phyloP scores from a whole-genome alignment of 2,888 invertebrate species.

The Amphimallon solstitiale region DNA sequence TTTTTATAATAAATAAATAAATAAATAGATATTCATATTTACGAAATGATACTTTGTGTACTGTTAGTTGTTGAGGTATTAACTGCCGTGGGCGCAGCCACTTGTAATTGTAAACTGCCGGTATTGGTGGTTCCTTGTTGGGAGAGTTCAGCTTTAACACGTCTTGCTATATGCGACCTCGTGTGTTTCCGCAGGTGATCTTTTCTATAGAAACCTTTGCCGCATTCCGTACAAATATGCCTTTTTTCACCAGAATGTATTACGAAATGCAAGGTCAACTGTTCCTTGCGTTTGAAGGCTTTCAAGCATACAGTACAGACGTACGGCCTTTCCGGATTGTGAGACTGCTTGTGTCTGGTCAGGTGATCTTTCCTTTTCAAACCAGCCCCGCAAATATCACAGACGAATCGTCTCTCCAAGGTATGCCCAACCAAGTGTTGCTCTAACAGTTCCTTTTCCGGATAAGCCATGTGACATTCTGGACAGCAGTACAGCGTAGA shows the following conservation, averaged over 20 bases:
- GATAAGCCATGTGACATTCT: constrained; percentile 90
- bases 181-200: constrained; percentile 89
- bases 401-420: constrained; percentile 84
- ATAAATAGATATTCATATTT: constrained; percentile 39
- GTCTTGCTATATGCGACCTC: constrained; percentile 83
- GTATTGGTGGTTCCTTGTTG: constrained; percentile 66
- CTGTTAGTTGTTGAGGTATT: constrained; percentile 45
- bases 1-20: neutral
- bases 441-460: constrained; percentile 83
- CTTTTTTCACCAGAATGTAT: constrained; percentile 91
- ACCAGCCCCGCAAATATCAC: constrained; percentile 90
- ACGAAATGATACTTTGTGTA: constrained; percentile 53
- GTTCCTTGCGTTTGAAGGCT: constrained; percentile 89
- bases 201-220: constrained; percentile 89
- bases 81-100: constrained; percentile 59
- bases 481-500: constrained; percentile 88
- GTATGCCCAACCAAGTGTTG: constrained; percentile 90
- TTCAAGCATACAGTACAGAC: constrained; percentile 89
- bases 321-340: constrained; percentile 89
- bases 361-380: constrained; percentile 88
- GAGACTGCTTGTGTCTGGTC: constrained; percentile 87
- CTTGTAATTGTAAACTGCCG: constrained; percentile 58
- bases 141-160: constrained; percentile 85
- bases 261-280: constrained; percentile 87
- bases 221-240: constrained; percentile 87